Evolutionary conservation across 1,140 invertebrate species (phyloP).

Genomic region (Sesamia nonagrioides): DNA sequence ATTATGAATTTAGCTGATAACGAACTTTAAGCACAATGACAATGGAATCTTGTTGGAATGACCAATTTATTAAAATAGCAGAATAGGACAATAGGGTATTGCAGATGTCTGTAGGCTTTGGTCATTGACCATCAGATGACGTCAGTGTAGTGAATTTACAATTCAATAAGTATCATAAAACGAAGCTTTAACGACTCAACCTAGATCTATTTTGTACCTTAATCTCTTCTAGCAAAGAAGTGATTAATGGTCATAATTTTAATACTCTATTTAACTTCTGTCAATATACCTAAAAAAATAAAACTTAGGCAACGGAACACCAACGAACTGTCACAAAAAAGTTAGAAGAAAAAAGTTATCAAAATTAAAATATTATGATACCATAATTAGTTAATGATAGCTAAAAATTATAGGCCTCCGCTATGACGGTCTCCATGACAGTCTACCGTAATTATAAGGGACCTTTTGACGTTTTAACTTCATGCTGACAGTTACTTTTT

Average conservation of each 20-base stretch:
- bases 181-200: too few relatives aligned
- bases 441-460: conserved; percentile 6
- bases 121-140: too few relatives aligned
- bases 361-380: conserved; percentile 50
- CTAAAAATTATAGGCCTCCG: conserved; percentile 14
- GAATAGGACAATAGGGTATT: too few relatives aligned
- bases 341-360: conserved; percentile 7
- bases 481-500: background rate
- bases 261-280: background rate
- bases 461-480: conserved; percentile 7
- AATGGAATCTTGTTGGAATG: too few relatives aligned
- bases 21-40: too few relatives aligned
- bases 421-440: conserved; percentile 33
- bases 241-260: background rate
- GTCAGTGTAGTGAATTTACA: too few relatives aligned
- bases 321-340: conserved; percentile 22
- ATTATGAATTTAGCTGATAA: too few relatives aligned
- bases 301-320: conserved; percentile 11
- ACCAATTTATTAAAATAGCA: too few relatives aligned
- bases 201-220: too few relatives aligned
- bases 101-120: too few relatives aligned
- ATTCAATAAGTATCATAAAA: too few relatives aligned
- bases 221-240: too few relatives aligned
- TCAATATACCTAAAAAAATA: background rate
- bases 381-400: conserved; percentile 33